These are phyloP conservation scores for Poicephalus meyeri DNA, from an alignment of 2,113 vertebrate genomes.

Conservation along the genomic window DNA sequence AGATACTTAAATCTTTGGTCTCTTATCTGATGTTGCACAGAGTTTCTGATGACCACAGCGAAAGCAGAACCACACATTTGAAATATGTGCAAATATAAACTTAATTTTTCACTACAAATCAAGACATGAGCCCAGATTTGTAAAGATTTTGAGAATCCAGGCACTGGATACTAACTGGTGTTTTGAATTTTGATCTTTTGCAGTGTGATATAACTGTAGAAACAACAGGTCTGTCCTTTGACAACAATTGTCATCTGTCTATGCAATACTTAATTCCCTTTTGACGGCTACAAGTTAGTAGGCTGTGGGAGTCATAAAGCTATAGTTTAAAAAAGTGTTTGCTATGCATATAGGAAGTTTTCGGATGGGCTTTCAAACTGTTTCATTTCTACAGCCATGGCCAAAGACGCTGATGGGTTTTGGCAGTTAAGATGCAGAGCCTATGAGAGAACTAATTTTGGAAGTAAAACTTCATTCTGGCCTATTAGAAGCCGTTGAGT, in stretches of 20 bases:
- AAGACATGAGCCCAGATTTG: background rate
- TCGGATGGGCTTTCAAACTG: background rate
- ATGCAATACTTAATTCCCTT: background rate
- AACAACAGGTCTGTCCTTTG: background rate
- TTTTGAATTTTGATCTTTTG: background rate
- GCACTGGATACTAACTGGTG: background rate
- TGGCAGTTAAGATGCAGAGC: background rate
- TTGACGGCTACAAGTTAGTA: background rate
- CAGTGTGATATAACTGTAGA: rapidly evolving
- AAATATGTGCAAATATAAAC: background rate
- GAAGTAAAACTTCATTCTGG: slow-evolving; percentile 5
- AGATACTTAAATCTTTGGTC: background rate
- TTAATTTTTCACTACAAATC: background rate
- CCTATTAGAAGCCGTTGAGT: background rate
- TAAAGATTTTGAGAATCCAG: background rate
- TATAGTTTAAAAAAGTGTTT: background rate
- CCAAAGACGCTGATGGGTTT: background rate
- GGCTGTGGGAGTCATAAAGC: background rate
- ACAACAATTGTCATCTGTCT: background rate
- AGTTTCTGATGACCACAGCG: background rate
- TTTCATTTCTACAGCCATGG: background rate
- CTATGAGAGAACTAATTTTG: slow-evolving; percentile 3
- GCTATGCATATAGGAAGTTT: background rate
- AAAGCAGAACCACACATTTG: background rate
- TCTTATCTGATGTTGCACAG: background rate